Base-by-base conservation (phyloP, 2,797 vertebrate genomes). In the Mormyrops boulengeri region DNA sequence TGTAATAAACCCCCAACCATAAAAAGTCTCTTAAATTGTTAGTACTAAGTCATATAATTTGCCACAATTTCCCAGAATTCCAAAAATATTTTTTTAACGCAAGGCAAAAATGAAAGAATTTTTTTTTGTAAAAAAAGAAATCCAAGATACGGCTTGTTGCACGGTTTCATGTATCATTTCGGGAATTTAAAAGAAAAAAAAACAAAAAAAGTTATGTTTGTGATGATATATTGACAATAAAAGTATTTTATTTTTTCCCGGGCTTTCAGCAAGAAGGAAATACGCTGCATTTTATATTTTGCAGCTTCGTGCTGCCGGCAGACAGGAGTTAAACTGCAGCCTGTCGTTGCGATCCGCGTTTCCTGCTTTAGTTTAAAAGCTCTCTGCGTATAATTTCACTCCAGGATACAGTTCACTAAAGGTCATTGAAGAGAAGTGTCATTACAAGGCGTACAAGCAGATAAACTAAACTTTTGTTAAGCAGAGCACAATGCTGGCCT, bases 401-500 rank as follows among this genome's bases (percentile, higher is more conserved):
- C 34, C 73, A 44, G 73, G 17, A 80, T 41, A 80, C 73, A 80
- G 73, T 44, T 80, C 34, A 80, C 73, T 80, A 80, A 80, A 80
- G 73, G 73, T 80, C 73, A 80, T 80, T 80, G 73, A 80, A 44
- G 73, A 80, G 49, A 55, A 87, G 52, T 38, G 85, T 55, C 85
- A 55, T 57, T 57, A 87, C 85, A 87, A 85, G 47, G 41, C 73
- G 19, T 85, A 85, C 85, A 87, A 87, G 50, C 85, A 87, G 85
- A 87, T 87, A 87, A 55, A 38, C 85, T 55, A 87, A 87, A 87
- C 85, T 87, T 87, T 87, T 85, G 84, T 85, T 87, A 12, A 55
- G 52, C 30, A n/a, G 17, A 1, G 50, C 85, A 38, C 26, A 87
- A 38, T 49, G 49, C 84, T 30, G 47, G 11, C n/a, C n/a, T 84